Conservation (phyloP, 2,888 invertebrate species). For the Actias luna region DNA sequence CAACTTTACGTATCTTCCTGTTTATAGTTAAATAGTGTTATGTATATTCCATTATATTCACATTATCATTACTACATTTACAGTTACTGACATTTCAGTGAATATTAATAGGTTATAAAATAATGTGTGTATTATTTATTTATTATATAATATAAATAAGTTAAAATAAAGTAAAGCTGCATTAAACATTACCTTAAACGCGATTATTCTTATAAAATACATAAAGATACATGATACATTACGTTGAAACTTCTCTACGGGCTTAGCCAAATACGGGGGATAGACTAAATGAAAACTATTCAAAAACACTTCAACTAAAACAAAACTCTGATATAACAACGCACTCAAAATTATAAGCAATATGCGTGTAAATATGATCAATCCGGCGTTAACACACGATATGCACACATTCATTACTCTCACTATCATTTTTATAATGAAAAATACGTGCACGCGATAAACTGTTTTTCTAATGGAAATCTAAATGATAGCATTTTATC, state of each 20-base stretch:
- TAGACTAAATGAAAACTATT: constrained; percentile 65
- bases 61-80: too few species aligned
- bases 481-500: constrained; percentile 16
- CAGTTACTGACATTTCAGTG: too few species aligned
- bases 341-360: constrained; percentile 61
- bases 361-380: constrained; percentile 55
- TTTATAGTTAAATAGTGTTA: too few species aligned
- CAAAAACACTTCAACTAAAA: constrained; percentile 64
- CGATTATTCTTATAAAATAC: constrained; percentile 38
- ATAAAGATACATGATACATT: constrained; percentile 29
- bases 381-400: constrained; percentile 50
- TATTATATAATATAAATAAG: background rate
- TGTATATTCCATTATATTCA: too few species aligned
- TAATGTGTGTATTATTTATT: background rate
- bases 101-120: too few species aligned
- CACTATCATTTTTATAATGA: constrained; percentile 42
- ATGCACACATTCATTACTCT: constrained; percentile 38
- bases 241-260: constrained; percentile 36
- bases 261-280: constrained; percentile 57
- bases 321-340: constrained; percentile 63
- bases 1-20: too few species aligned
- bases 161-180: background rate
- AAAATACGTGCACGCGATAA: constrained; percentile 16
- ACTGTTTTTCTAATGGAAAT: constrained; percentile 1
- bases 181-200: constrained; percentile 48